phyloP scores from a whole-genome alignment of 1,140 invertebrate genomes.

The Zophobas atratus region DNA sequence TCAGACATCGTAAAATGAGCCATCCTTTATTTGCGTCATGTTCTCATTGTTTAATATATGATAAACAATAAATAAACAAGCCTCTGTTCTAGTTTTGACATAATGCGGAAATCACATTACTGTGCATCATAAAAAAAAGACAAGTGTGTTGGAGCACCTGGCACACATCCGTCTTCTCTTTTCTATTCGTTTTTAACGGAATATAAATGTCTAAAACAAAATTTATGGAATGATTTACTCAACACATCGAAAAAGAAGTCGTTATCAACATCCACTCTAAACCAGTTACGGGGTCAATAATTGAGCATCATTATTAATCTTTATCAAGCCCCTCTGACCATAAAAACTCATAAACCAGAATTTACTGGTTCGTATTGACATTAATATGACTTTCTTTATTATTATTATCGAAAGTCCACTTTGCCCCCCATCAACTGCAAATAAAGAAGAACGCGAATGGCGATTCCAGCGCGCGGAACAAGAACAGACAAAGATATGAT shows the following conservation, averaged over 20 bases:
- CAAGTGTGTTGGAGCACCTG: no score
- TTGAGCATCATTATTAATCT: slow-evolving; percentile 47
- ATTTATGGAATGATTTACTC: slow-evolving; percentile 3
- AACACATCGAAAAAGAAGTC: not conserved
- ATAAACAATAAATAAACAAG: no score
- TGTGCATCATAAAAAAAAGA: no score
- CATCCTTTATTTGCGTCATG: no score
- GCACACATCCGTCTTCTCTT: no score
- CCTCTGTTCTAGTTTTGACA: no score
- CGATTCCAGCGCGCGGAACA: not conserved
- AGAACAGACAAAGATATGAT: not conserved
- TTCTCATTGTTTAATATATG: no score
- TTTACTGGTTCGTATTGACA: slow-evolving; percentile 58
- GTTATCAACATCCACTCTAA: slow-evolving; percentile 53
- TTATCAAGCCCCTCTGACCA: slow-evolving; percentile 63
- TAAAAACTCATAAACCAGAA: slow-evolving; percentile 59
- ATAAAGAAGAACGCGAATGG: slow-evolving; percentile 18
- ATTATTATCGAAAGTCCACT: slow-evolving; percentile 50
- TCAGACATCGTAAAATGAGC: no score
- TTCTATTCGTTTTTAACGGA: not conserved
- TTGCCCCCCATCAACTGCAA: slow-evolving; percentile 54
- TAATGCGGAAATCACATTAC: no score
- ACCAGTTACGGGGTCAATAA: slow-evolving; percentile 59
- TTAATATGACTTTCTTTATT: slow-evolving; percentile 55
- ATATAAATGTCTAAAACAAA: not conserved